Conservation (phyloP, 2,888 invertebrate genomes). For the Gandaritis pyraliata region DNA sequence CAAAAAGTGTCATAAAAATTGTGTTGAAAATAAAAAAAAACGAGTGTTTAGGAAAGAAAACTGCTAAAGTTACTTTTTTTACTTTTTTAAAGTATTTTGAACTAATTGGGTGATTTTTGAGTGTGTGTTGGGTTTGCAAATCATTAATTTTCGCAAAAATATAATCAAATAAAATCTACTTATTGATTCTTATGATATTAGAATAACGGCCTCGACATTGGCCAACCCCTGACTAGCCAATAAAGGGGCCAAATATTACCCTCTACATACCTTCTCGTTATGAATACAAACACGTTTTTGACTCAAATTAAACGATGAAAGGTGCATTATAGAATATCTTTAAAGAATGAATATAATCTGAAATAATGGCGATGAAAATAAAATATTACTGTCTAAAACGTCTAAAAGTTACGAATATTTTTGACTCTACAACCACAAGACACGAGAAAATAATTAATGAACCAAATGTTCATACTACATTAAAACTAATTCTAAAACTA, state of each 20-base stretch:
- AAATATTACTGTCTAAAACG: background rate
- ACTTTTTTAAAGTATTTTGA: too few relatives aligned
- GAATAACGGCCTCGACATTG: slow-evolving; percentile 18
- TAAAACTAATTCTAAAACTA: slow-evolving; percentile 28
- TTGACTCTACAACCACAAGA: too few relatives aligned
- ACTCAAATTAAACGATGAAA: background rate
- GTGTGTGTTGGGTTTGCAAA: too few relatives aligned
- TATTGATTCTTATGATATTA: background rate
- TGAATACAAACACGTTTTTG: slow-evolving; percentile 5
- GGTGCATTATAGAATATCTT: too few relatives aligned
- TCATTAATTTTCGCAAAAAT: too few relatives aligned
- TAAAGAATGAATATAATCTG: background rate
- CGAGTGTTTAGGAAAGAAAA: too few relatives aligned
- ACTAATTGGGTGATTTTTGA: too few relatives aligned
- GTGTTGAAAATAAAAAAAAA: too few relatives aligned
- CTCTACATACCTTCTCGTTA: slow-evolving; percentile 3
- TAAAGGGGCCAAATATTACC: slow-evolving; percentile 6
- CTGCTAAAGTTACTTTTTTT: too few relatives aligned
- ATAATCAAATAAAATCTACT: too few relatives aligned
- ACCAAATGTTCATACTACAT: slow-evolving; percentile 11
- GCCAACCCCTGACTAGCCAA: background rate
- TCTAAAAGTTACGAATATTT: background rate
- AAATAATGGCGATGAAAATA: background rate
- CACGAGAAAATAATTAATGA: background rate
- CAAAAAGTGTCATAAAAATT: too few relatives aligned